Percentiles rank a stretch among this genome's conserved stretches.
These are phyloP conservation scores for Xanthorhoe designata DNA, from an alignment of 2,888 invertebrate genomes.

Conservation along the genomic window DNA sequence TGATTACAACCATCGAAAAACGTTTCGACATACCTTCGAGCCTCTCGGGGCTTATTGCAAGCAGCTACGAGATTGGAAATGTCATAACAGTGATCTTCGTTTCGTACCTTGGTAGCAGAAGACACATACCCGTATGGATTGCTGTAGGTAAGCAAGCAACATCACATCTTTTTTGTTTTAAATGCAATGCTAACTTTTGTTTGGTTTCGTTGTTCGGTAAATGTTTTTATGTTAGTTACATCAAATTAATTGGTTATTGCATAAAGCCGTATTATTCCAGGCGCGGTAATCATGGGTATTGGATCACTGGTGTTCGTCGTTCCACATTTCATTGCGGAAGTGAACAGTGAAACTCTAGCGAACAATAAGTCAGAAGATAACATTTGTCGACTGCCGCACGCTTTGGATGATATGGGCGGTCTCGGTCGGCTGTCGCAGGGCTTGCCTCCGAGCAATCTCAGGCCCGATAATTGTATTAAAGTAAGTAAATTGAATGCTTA, in stretches of 20 bases:
- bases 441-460: conserved; percentile 89
- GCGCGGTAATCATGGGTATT: conserved; percentile 96
- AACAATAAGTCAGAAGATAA: conserved; percentile 91
- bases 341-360: conserved; percentile 88
- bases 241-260: conserved; percentile 16
- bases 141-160: conserved; percentile 89
- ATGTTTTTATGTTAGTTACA: conserved; percentile 16
- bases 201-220: conserved; percentile 2
- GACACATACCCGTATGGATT: conserved; percentile 98
- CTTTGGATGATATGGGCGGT: conserved; percentile 90
- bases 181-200: background rate
- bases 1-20: conserved; percentile 98
- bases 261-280: conserved; percentile 68
- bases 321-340: conserved; percentile 95
- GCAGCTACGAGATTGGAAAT: conserved; percentile 98
- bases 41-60: conserved; percentile 96
- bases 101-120: conserved; percentile 95
- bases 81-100: conserved; percentile 98
- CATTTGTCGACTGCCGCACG: conserved; percentile 90
- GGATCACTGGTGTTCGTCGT: conserved; percentile 97
- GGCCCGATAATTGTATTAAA: conserved; percentile 93
- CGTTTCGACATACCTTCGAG: conserved; percentile 97
- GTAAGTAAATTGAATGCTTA: conserved; percentile 53
- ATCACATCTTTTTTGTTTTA: background rate
- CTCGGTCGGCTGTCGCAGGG: conserved; percentile 89